A percentile compares a stretch with the other conserved stretches of the same genome.
Conservation (phyloP, 2,113 vertebrate species). For the Nothocercus julius region DNA sequence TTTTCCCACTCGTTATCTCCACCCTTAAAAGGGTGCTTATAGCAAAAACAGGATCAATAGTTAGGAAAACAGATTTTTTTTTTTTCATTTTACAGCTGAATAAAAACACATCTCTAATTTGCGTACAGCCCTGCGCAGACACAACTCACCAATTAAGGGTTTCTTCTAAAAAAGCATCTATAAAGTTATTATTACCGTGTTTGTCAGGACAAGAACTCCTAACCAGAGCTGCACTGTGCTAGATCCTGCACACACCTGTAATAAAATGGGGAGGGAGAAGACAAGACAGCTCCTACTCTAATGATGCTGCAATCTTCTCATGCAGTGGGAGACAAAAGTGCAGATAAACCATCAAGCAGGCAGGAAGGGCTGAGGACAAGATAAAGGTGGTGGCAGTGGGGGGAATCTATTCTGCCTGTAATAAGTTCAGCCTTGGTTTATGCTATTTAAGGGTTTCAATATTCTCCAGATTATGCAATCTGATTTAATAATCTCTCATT, state of each 20-base stretch:
- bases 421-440: slow-evolving; percentile 9
- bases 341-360: not conserved
- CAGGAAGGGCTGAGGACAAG: not conserved
- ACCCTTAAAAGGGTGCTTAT: slow-evolving; percentile 51
- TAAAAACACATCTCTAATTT: slow-evolving; percentile 3
- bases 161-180: not conserved
- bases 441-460: slow-evolving; percentile 20
- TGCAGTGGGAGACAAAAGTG: not conserved
- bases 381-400: not conserved
- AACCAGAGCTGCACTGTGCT: not conserved
- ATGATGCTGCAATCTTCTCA: not conserved
- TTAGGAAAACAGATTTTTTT: slow-evolving; percentile 19
- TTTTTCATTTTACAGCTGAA: not conserved
- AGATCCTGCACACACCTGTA: not conserved
- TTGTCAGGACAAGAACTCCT: not conserved
- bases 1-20: slow-evolving; percentile 67
- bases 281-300: not conserved
- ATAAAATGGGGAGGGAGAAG: not conserved
- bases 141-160: not conserved
- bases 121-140: not conserved
- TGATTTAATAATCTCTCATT: not conserved
- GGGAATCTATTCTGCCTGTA: not conserved
- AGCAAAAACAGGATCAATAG: slow-evolving; percentile 66
- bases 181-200: not conserved
- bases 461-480: slow-evolving; percentile 35